Evolutionary conservation across 1,140 invertebrate species (phyloP), one percentile per base, ranked within the genome.

Genomic region (Drosophila baimaii): DNA sequence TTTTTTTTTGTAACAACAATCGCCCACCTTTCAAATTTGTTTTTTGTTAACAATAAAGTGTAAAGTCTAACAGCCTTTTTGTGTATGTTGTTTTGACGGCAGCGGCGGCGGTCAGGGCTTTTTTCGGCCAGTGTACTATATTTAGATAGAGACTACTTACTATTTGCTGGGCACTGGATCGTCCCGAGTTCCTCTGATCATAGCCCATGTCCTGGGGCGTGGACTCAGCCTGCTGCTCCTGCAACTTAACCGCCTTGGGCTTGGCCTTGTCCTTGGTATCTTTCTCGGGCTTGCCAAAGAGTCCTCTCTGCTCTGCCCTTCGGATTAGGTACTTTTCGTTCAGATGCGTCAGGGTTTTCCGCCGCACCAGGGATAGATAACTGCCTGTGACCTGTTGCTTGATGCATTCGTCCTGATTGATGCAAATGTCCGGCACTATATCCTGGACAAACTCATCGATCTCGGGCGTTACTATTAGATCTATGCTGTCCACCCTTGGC

Each of bases 291-390:
- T 93, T 93, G 2, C 95, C 95, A 84, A 96, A 97, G 52, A 97
- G 90, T 0, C 96, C 96, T 59, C 95, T 93, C 27, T 94, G 93
- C 90, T 96, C 96, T 1, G 96, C 96, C 90, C 96, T 95, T 70
- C 95, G 94, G 41, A 97, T 96, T 93, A 96, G 95, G 80, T 95
- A 96, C 90, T 96, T 95, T 10, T 96, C 95, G 91, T 96, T 95
- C 62, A 96, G 93, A 10, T 95, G 93, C 39, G 95, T 95, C 64
- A 96, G 93, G 81, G 95, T 93, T 93, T 95, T 96, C 25, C 96
- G 93, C 61, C 95, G 94, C n/a, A 96, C 93, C 2, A 96, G 90
- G 0, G 95, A 94, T 27, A 97, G 90, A 77, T 94, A 97, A 79
- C 95, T 96, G 4, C 96, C 96, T 37, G 94, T 93, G 58, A 94